Conservation (phyloP, 2,888 invertebrate genomes). For the Eupithecia inturbata region DNA sequence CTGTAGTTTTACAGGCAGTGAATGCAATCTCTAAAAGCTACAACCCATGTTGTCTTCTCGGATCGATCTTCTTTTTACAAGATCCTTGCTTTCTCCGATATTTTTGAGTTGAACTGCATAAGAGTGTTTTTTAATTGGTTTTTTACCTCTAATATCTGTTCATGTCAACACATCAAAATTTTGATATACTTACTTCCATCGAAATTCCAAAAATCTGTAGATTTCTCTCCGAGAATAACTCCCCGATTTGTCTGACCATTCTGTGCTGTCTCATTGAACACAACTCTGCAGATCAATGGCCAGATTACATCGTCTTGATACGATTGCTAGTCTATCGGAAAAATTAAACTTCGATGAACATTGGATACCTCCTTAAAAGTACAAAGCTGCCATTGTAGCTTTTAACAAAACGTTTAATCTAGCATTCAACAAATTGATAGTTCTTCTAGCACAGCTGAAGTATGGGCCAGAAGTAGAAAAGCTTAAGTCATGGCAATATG, state of each 20-base stretch:
- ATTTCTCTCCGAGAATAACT: not conserved
- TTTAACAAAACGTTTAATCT: not conserved
- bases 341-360: constrained; percentile 19
- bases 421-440: not conserved
- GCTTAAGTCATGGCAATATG: not conserved
- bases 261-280: constrained; percentile 16
- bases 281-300: constrained; percentile 17
- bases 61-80: not conserved
- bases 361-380: not conserved
- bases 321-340: constrained; percentile 15
- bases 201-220: not conserved
- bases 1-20: not conserved
- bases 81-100: not conserved
- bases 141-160: too few relatives aligned
- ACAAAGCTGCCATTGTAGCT: not conserved
- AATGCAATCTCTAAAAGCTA: not conserved
- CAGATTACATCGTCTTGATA: constrained; percentile 9
- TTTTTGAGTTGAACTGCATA: not conserved
- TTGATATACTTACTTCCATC: too few relatives aligned
- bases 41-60: not conserved
- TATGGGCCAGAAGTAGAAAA: not conserved
- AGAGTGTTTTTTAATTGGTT: too few relatives aligned
- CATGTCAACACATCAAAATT: too few relatives aligned
- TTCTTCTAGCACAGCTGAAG: not conserved
- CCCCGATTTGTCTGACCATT: not conserved